Percentiles rank a stretch among this genome's conserved stretches.
Conservation (phyloP, 1,140 invertebrate genomes). For the Pararge aegeria region DNA sequence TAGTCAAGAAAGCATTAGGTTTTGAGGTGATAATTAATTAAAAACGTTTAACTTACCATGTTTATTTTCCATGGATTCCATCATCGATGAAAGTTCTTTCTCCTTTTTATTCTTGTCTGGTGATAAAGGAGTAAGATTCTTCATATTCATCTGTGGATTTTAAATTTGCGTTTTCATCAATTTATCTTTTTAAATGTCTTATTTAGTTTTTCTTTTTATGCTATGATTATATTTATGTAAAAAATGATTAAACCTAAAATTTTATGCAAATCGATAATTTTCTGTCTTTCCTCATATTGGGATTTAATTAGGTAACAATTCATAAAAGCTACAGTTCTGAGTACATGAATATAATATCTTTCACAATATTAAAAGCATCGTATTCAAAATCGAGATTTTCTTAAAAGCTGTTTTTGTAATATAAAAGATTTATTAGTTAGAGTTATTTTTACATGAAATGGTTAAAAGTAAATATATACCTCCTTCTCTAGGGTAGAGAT, state of each 20-base stretch:
- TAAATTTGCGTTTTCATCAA: not conserved
- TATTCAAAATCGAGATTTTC: no score
- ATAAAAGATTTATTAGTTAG: no score
- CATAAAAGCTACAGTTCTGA: no score
- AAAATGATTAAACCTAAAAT: no score
- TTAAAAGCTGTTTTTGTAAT: no score
- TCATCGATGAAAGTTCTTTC: slow-evolving; percentile 85
- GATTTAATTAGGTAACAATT: no score
- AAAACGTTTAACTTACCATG: slow-evolving; percentile 83
- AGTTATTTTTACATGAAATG: no score
- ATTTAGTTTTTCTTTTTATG: not conserved
- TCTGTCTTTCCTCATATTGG: no score
- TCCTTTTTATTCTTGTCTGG: slow-evolving; percentile 81
- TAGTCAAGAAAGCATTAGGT: slow-evolving; percentile 7
- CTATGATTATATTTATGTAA: not conserved
- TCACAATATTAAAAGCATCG: no score
- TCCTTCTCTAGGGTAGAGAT: slow-evolving; percentile 89
- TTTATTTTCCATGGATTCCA: slow-evolving; percentile 89
- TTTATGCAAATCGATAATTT: no score
- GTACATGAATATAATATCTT: no score
- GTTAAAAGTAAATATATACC: no score
- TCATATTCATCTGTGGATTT: slow-evolving; percentile 66
- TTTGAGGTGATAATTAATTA: not conserved
- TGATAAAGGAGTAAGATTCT: slow-evolving; percentile 68
- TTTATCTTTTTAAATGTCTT: not conserved